phyloP scores from a whole-genome alignment of 2,888 invertebrate species.

The Acanthosepion pharaonis region DNA sequence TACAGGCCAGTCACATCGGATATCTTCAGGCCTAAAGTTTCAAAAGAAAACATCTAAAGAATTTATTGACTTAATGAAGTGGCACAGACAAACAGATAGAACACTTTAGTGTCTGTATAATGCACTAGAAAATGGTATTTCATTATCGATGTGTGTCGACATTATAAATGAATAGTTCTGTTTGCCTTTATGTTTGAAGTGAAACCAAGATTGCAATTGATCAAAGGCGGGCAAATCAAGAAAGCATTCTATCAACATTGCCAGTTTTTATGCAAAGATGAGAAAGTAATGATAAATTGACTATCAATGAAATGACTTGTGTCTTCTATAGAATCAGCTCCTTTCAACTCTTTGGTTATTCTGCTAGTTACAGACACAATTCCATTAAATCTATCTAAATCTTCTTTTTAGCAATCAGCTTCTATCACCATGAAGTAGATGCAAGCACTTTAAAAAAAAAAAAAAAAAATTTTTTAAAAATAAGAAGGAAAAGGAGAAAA shows the following conservation, averaged over 20 bases:
- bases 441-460: background rate
- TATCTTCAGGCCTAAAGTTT: no score
- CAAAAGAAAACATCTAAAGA: constrained; percentile 17
- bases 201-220: constrained; percentile 34
- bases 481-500: background rate
- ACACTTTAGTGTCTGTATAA: background rate
- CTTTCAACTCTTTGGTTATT: background rate
- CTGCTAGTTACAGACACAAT: constrained; percentile 38
- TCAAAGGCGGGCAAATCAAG: constrained; percentile 6
- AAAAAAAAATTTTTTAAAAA: no score
- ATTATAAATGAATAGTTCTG: constrained; percentile 23
- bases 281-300: background rate
- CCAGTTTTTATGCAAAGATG: background rate
- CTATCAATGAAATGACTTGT: background rate
- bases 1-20: no score
- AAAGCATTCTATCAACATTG: constrained; percentile 38
- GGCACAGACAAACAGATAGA: background rate
- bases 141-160: background rate
- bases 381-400: constrained; percentile 37
- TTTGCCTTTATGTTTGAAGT: constrained; percentile 34
- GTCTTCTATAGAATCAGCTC: constrained; percentile 33
- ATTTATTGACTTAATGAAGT: constrained; percentile 43
- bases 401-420: background rate
- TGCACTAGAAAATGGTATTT: background rate
- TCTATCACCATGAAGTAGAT: background rate